A percentile compares a stretch with the other conserved stretches of the same genome.
Conservation (phyloP, 2,113 vertebrate genomes). For the Plestiodon gilberti region DNA sequence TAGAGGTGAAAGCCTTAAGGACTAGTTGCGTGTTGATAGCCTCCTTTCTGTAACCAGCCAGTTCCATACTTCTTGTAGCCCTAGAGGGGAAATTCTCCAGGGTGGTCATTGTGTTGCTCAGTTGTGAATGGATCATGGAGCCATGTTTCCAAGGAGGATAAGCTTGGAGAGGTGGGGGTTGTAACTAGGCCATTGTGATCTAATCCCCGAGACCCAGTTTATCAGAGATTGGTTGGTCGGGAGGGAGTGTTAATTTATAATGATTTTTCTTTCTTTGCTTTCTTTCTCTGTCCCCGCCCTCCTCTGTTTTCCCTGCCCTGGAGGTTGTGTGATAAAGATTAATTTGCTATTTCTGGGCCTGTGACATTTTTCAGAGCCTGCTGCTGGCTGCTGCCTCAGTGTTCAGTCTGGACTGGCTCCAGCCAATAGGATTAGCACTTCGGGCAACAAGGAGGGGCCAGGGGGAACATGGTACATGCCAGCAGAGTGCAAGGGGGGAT, state of each 20-base stretch:
- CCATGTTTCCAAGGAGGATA: constrained; percentile 53
- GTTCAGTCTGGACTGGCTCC: constrained; percentile 68
- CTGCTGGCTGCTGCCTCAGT: constrained; percentile 67
- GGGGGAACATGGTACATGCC: constrained; percentile 52
- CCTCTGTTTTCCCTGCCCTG: constrained; percentile 62
- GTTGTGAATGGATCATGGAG: constrained; percentile 58
- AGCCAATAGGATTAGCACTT: constrained; percentile 52
- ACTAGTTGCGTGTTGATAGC: background rate
- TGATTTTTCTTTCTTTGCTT: constrained; percentile 38
- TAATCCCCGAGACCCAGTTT: constrained; percentile 67
- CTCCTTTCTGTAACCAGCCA: background rate
- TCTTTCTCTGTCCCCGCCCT: constrained; percentile 9
- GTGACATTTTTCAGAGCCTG: constrained; percentile 76
- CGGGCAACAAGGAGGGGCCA: constrained; percentile 49
- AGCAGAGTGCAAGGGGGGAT: constrained; percentile 37
- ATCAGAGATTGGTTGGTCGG: constrained; percentile 60
- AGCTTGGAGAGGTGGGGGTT: constrained; percentile 56
- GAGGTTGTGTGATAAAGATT: constrained; percentile 72
- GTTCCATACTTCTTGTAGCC: background rate
- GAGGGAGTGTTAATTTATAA: constrained; percentile 61
- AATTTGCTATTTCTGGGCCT: constrained; percentile 76
- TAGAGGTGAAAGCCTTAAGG: background rate
- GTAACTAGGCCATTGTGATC: constrained; percentile 70
- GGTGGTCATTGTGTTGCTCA: constrained; percentile 9
- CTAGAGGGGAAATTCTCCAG: constrained; percentile 35